Evolutionary conservation across 2,888 invertebrate genomes (phyloP).

Genomic region (Meta bourneti): DNA sequence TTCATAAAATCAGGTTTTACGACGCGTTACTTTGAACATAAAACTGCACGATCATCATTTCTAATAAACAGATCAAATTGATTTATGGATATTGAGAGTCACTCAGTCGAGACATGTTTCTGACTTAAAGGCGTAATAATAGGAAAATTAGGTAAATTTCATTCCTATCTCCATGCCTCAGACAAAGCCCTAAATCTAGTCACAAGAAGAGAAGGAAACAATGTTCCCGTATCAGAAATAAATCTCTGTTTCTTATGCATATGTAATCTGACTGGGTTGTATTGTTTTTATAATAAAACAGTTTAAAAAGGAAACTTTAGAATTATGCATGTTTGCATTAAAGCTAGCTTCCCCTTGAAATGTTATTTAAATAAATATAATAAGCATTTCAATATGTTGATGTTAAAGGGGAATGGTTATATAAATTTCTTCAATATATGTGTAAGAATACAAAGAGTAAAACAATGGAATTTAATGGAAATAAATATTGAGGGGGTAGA

Average conservation of each 20-base stretch:
- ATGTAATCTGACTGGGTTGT: too few relatives aligned
- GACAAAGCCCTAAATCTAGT: not conserved
- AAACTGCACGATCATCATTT: slow-evolving; percentile 26
- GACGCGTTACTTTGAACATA: slow-evolving; percentile 28
- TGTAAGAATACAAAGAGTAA: too few relatives aligned
- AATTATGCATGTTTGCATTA: too few relatives aligned
- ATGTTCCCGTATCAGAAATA: not conserved
- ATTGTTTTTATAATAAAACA: too few relatives aligned
- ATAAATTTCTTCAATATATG: too few relatives aligned
- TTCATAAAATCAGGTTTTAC: slow-evolving; percentile 37
- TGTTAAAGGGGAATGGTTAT: too few relatives aligned
- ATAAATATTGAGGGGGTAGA: too few relatives aligned
- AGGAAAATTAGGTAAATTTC: slow-evolving; percentile 3
- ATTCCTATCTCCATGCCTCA: not conserved
- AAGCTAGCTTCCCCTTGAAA: too few relatives aligned
- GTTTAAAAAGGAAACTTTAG: too few relatives aligned
- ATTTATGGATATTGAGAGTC: slow-evolving; percentile 17
- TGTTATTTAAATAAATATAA: too few relatives aligned
- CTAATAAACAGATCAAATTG: slow-evolving; percentile 12
- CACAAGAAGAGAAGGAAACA: not conserved
- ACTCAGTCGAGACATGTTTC: not conserved
- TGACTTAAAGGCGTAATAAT: slow-evolving; percentile 6
- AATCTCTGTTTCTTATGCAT: not conserved
- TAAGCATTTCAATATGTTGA: too few relatives aligned
- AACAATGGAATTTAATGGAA: too few relatives aligned